Evolutionary conservation across 2,888 invertebrate genomes (phyloP), one percentile per base, ranked within the genome.

Genomic region (Drosophila yooni): DNA sequence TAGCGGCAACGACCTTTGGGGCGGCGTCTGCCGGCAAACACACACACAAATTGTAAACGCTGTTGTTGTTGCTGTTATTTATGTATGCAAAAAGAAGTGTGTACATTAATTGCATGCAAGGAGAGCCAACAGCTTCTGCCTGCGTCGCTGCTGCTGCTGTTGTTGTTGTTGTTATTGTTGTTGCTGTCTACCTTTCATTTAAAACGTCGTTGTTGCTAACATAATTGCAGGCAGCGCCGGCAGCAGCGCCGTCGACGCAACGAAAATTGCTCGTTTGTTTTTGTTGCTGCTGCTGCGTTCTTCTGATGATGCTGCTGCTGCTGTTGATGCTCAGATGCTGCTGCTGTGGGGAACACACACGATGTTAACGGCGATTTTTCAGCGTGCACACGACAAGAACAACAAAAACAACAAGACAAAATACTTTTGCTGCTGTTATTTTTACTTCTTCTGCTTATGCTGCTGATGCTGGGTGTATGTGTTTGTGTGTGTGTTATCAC

Each of bases 1-100:
- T 83, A 82, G 59, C 80, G 77, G 72, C 77, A 82, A 81, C 80
- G 83, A 83, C 83, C 83, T 83, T 83, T 76, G 79, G 79, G 73
- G 76, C 72, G 79, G 66, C 64, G 63, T 69, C 70, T 72, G 69
- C 79, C 76, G 79, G 70, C 67, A 81, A 78, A 61, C 25, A 46
- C 25, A 46, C 21, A 70, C 57, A 68, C 73, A 76, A 70, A 61
- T 65, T 71, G 56, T 66, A 68, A 50, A 21, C 59, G 59, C 21
- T 50, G 38, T 8, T 62, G 69, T 25, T 53, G 21, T 70, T 56
- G 56, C 43, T 68, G 59, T 76, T 77, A 77, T 80, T 80, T 80
- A 79, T 79, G 73, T 70, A 80, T 77, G 77, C 80, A 80, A 77
- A 80, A 80, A 66, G 74, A 53, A 50, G 65, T 70, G 67, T 77